Base-by-base conservation (phyloP, 2,888 invertebrate genomes). In the Macaria liturata region DNA sequence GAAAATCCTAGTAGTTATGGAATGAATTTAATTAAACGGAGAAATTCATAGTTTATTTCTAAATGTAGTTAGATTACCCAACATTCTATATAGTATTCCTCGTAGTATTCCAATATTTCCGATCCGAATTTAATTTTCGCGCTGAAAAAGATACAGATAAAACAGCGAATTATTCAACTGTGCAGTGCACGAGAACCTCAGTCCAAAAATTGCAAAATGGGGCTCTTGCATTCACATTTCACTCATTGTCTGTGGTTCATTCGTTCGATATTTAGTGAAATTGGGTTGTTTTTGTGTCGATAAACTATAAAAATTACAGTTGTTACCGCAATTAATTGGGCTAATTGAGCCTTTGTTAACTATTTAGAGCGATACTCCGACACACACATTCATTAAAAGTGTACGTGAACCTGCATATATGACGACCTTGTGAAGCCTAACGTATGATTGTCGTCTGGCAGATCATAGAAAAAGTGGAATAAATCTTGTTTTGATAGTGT, bases 261-360 rank as follows among this genome's bases (percentile, higher is more conserved):
- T 80, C 78, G 68, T 74, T 81, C 75, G 67, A 57, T 80, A 77
- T 76, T 80, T 84, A 73, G 69, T 78, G 78, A 75, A 80, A 80
- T 79, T 81, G 81, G 75, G 76, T 85, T 87, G 86, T 87, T 87
- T 86, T 86, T 83, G 80, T 85, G 80, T 78, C 69, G 72, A 65
- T 53, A 59, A 63, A 58, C 52, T 59, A 62, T 59, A 53, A 63
- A 62, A 63, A 47, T 59, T 55, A 52, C 50, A 59, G 49, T 57
- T 58, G 49, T 37, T 53, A 67, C 61, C 60, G 48, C 56, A 72
- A 73, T 64, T 71, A 58, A 44, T 68, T 59, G 55, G 60, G 63
- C 57, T 70, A 75, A 70, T 65, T 70, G 61, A 32, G 49, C 58
- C 68, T 57, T 59, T 52, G 60, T 64, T 59, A 58, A 61, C 59